Conservation (phyloP, 2,113 vertebrate genomes). For the Uropsilus gracilis region DNA sequence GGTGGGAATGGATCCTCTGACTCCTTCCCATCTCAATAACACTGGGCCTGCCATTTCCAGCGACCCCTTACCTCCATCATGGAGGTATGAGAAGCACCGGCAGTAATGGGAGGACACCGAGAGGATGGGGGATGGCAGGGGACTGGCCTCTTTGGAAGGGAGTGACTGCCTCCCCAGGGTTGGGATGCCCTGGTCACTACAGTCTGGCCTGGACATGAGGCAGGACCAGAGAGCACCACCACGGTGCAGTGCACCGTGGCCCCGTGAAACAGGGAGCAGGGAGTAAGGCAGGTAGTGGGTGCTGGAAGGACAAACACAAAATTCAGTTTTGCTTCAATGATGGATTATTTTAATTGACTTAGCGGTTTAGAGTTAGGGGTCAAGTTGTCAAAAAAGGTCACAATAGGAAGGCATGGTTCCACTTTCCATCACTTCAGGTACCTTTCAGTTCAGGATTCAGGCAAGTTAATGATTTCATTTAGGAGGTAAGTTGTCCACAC, state of each 20-base stretch:
- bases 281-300: neutral
- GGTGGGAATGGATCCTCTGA: neutral
- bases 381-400: neutral
- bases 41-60: neutral
- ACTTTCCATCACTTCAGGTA: neutral
- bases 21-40: neutral
- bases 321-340: neutral
- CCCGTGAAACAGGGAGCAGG: neutral
- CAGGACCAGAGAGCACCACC: neutral
- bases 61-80: neutral
- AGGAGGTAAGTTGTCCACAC: neutral
- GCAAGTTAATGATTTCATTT: neutral
- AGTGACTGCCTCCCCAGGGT: neutral
- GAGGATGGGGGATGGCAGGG: neutral
- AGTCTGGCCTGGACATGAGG: neutral
- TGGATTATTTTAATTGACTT: neutral
- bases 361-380: conserved; percentile 55
- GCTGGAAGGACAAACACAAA: neutral
- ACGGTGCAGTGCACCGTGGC: too few species aligned
- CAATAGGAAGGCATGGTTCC: neutral
- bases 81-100: accelerated
- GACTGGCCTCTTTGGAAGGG: neutral
- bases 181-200: neutral
- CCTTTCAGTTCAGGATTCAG: neutral
- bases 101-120: accelerated